Base-by-base conservation (phyloP, 92 coral and sea anemone genomes). In the Bergia sp. region DNA sequence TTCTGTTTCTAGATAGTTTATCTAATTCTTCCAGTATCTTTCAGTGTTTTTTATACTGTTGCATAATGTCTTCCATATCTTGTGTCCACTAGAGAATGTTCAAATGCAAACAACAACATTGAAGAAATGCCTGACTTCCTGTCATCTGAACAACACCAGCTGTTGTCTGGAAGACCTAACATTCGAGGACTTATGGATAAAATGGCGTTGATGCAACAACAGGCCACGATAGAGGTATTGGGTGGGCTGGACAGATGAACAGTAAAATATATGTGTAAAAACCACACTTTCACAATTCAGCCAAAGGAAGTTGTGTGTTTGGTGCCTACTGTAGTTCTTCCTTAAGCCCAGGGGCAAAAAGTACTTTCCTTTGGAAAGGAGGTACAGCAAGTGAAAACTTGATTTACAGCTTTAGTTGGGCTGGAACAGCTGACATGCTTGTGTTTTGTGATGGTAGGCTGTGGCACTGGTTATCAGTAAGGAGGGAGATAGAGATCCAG, bases 131-230 rank as follows among this genome's bases (percentile, higher is more conserved):
- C 95, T 50, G 96, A 93, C 90, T 93, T 94, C 86, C 92, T 95
- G 45, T 96, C 99, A 47, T 81, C 91, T 43, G 93, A 94, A 38
- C 98, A 95, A 77, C 94, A 93, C 89, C 91, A 94, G 81, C 85
- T 96, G 82, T 92, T 96, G 42, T 94, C 96, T 81, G 95, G 96
- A 23, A 94, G 91, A 80, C 98, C 93, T n/a, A 90, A 96, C 11
- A 42, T 90, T n/a, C 90, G 91, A 89, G 92, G 89, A 37, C 72
- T 94, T 21, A 64, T 88, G 85, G 97, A 92, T 41, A 91, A 85
- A 78, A 79, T 93, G 78, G 85, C 80, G 7, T 74, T 79, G 21
- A 41, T 89, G 55, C 93, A 94, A 75, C 86, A 89, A 16, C 45
- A 73, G 36, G 82, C 93, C 7, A 40, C 76, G 7, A 55, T 92